Conservation (phyloP, 2,797 vertebrate genomes). For the Halcyon badia region DNA sequence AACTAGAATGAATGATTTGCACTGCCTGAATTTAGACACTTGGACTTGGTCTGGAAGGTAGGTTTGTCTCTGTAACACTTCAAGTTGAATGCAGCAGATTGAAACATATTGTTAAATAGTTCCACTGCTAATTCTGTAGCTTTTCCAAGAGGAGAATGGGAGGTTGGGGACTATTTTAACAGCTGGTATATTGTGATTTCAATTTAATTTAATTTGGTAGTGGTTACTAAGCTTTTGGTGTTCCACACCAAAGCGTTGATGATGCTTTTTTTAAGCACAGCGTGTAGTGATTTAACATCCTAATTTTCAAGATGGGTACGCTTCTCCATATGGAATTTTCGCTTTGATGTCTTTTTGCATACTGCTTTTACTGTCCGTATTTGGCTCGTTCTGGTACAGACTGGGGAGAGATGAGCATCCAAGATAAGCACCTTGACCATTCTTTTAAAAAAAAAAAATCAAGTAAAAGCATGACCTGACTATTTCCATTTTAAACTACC, state of each 20-base stretch:
- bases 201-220: not conserved
- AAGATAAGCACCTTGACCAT: not conserved
- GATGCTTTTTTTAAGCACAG: constrained; percentile 2
- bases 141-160: constrained; percentile 1
- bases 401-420: not conserved
- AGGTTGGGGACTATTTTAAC: not conserved
- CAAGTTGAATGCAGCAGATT: not conserved
- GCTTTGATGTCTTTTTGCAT: not conserved
- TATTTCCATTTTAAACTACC: not conserved
- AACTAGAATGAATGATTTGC: constrained; percentile 92
- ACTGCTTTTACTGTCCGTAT: not conserved
- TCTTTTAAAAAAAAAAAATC: not conserved
- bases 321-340: not conserved
- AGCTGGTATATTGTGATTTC: constrained; percentile 28
- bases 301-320: not conserved
- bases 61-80: not conserved
- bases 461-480: not conserved
- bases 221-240: not conserved
- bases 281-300: constrained; percentile 4
- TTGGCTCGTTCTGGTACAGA: not conserved
- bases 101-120: not conserved
- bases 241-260: not conserved
- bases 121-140: not conserved
- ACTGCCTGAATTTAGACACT: constrained; percentile 90
- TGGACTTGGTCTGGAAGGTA: constrained; percentile 97